A percentile compares a stretch with the other conserved stretches of the same genome.
phyloP scores from a whole-genome alignment of 2,797 vertebrate genomes.

The Ataeniobius toweri region DNA sequence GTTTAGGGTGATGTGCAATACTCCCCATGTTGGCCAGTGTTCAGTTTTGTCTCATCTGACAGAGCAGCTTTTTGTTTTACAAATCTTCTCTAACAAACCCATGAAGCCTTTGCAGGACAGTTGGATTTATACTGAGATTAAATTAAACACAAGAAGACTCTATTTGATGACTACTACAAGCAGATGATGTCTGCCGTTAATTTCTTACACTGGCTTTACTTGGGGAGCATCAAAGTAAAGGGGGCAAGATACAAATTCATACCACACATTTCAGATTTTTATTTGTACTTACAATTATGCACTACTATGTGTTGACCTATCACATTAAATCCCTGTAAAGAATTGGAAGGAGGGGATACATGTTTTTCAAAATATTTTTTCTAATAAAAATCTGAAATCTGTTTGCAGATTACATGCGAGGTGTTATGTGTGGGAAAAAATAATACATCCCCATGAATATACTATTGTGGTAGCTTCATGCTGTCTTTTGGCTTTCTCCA shows the following conservation, averaged over 20 bases:
- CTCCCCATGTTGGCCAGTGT: too few relatives aligned
- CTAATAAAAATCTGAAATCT: too few relatives aligned
- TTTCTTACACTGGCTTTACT: not conserved
- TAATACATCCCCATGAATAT: too few relatives aligned
- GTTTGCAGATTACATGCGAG: too few relatives aligned
- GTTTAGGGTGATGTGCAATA: not conserved
- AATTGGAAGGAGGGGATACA: too few relatives aligned
- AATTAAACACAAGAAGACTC: not conserved
- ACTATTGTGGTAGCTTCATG: too few relatives aligned
- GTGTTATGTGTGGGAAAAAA: too few relatives aligned
- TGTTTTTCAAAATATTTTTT: too few relatives aligned
- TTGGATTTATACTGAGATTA: not conserved
- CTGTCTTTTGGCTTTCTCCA: not conserved
- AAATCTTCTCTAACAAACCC: not conserved
- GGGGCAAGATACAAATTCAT: not conserved
- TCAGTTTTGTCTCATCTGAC: not conserved
- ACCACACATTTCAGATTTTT: not conserved
- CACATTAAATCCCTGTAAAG: not conserved
- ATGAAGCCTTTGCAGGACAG: not conserved
- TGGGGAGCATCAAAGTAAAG: not conserved
- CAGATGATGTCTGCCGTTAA: not conserved
- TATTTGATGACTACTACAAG: not conserved
- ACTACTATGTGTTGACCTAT: not conserved
- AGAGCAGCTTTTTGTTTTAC: not conserved
- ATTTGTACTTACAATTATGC: not conserved